Evolutionary conservation across 2,888 invertebrate genomes (phyloP), one percentile per base, ranked within the genome.

Genomic region (Danaus chrysippus): DNA sequence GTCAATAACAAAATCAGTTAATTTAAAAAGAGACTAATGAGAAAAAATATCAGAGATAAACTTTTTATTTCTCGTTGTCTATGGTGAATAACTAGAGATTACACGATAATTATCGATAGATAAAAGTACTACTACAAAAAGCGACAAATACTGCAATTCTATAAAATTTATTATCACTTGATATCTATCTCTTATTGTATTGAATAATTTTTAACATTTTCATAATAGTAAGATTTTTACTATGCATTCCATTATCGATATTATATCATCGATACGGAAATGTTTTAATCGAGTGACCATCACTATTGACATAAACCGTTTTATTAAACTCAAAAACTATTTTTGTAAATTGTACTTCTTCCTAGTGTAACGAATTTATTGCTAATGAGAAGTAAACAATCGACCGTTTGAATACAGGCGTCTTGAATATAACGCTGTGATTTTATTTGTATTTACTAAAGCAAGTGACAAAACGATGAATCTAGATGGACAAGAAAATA

Each of bases 361-460:
- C 73, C 68, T 76, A 78, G 76, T 74, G 77, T 83, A 76, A 83
- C 82, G 81, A 81, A 75, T 81, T 78, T 78, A 79, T 77, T 75
- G 70, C 70, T 78, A 78, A 77, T 79, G 78, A 78, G 83, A 81
- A 83, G 82, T 76, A 84, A 86, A 84, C 77, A 82, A 73, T 71
- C 71, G 74, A 75, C 77, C 73, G 77, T 75, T 80, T 78, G 70
- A 71, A 71, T 72, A 70, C 70, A 68, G 68, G 71, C 64, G 66
- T 73, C 73, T 68, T 75, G 68, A 70, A 71, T 69, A 73, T 69
- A 64, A 70, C 68, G 69, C 70, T 63, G 58, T 34, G 34, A 56
- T 49, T 54, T 42, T 12, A 54, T 23, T 42, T 58, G 11, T 43
- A 52, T 42, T 43, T 56, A 54, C 15, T 44, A 54, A 57, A 15